Conservation (phyloP, 2,888 invertebrate species). For the Microdon myrmicae region DNA sequence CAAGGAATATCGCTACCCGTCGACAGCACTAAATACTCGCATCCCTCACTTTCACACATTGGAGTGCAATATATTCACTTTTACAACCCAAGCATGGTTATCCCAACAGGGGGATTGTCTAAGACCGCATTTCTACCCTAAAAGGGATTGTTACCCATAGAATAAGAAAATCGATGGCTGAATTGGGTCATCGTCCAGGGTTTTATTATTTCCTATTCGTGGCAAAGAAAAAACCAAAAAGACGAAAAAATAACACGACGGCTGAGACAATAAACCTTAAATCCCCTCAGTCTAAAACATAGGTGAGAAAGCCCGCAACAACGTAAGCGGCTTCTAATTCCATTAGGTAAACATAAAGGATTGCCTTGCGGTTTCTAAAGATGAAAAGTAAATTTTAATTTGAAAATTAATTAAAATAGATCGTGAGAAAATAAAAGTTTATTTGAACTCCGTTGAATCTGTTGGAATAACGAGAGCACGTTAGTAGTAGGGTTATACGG, state of each 20-base stretch:
- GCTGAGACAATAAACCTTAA: constrained; percentile 23
- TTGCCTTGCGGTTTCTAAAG: constrained; percentile 12
- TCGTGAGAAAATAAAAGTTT: not conserved
- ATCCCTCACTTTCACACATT: constrained; percentile 9
- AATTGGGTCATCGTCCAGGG: constrained; percentile 25
- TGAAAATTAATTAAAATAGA: constrained; percentile 41
- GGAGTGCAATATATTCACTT: constrained; percentile 39
- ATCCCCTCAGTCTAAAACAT: constrained; percentile 8
- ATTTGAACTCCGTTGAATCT: too few relatives aligned
- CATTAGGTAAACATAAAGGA: constrained; percentile 25
- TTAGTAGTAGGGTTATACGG: too few relatives aligned
- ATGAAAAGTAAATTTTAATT: constrained; percentile 46
- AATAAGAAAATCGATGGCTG: constrained; percentile 11
- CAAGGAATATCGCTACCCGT: constrained; percentile 29
- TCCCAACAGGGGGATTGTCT: constrained; percentile 16
- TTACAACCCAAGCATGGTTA: constrained; percentile 8
- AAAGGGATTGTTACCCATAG: constrained; percentile 4
- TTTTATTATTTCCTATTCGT: constrained; percentile 1
- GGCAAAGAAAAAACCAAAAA: not conserved
- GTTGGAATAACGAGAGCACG: too few relatives aligned
- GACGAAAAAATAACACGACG: not conserved
- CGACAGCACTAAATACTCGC: constrained; percentile 19
- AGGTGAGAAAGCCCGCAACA: constrained; percentile 24
- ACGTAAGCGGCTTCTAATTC: constrained; percentile 43
- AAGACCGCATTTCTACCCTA: constrained; percentile 8